phyloP scores from a whole-genome alignment of 2,888 invertebrate genomes.

The Sacculina carcini region DNA sequence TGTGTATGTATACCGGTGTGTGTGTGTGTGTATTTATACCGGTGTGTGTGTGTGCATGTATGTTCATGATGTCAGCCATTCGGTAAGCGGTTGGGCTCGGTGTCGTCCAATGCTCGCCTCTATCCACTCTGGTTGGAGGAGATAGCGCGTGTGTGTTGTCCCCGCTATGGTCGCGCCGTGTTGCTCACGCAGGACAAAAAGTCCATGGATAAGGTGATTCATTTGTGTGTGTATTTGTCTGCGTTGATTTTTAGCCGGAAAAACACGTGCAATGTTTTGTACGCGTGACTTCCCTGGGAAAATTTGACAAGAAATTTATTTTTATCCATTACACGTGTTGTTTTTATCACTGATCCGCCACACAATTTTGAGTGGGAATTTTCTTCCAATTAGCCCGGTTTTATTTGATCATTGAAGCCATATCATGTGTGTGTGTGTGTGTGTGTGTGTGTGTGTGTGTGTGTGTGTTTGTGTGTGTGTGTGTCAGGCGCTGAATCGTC shows the following conservation, averaged over 20 bases:
- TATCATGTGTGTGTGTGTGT: too few species aligned
- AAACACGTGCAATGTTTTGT: background rate
- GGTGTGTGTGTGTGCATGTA: too few species aligned
- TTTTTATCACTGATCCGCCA: background rate
- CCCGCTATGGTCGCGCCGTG: conserved; percentile 25
- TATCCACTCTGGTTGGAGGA: conserved; percentile 26
- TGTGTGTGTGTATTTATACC: too few species aligned
- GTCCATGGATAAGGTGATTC: conserved; percentile 11
- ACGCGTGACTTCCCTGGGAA: background rate
- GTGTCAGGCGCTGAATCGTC: conserved; percentile 7
- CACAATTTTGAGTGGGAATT: background rate
- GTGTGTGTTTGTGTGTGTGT: background rate
- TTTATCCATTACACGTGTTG: background rate
- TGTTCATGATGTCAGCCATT: too few species aligned
- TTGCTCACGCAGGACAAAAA: conserved; percentile 22
- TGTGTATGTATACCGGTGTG: too few species aligned
- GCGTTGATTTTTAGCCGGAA: background rate
- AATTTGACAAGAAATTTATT: background rate
- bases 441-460: too few species aligned
- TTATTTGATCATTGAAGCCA: too few species aligned
- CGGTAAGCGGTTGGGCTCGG: conserved; percentile 28
- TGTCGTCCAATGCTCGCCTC: conserved; percentile 24
- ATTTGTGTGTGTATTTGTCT: background rate
- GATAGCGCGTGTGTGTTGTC: conserved; percentile 24
- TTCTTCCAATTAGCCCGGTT: too few species aligned